Conservation (phyloP, 1,140 invertebrate species). For the Brachionus angularis region DNA sequence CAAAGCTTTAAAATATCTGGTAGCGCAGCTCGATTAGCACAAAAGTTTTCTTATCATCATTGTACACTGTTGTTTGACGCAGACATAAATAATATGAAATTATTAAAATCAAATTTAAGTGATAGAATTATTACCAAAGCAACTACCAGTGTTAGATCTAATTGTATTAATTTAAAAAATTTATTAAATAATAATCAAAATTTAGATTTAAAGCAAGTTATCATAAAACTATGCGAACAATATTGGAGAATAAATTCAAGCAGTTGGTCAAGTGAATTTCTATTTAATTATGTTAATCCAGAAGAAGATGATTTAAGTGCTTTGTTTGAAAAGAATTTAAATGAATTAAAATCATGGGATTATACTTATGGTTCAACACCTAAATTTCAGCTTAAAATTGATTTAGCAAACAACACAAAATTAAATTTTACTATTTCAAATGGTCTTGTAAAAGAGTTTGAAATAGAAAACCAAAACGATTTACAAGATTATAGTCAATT, state of each 20-base stretch:
- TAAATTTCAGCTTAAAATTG: constrained; percentile 64
- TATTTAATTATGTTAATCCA: constrained; percentile 26
- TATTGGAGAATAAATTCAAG: constrained; percentile 44
- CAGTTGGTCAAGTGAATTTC: constrained; percentile 13
- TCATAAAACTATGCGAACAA: constrained; percentile 16
- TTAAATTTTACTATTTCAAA: not conserved
- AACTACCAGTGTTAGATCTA: constrained; percentile 71
- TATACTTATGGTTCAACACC: constrained; percentile 85
- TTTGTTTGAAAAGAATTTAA: constrained; percentile 62
- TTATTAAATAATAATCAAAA: constrained; percentile 1
- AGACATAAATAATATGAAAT: constrained; percentile 67
- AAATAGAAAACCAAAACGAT: not conserved
- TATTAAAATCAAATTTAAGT: constrained; percentile 54
- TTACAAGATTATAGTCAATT: not conserved
- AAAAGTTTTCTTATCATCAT: constrained; percentile 82
- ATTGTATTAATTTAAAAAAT: constrained; percentile 48
- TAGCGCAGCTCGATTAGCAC: constrained; percentile 80
- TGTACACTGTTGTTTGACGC: constrained; percentile 82
- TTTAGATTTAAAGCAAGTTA: constrained; percentile 11
- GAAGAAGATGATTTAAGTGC: constrained; percentile 14
- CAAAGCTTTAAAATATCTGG: constrained; percentile 71
- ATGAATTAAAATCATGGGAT: constrained; percentile 72
- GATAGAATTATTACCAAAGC: constrained; percentile 70
- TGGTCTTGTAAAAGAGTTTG: not conserved
- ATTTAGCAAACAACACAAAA: not conserved